Base-by-base conservation (phyloP, 2,113 vertebrate species). In the Thunnus thynnus region DNA sequence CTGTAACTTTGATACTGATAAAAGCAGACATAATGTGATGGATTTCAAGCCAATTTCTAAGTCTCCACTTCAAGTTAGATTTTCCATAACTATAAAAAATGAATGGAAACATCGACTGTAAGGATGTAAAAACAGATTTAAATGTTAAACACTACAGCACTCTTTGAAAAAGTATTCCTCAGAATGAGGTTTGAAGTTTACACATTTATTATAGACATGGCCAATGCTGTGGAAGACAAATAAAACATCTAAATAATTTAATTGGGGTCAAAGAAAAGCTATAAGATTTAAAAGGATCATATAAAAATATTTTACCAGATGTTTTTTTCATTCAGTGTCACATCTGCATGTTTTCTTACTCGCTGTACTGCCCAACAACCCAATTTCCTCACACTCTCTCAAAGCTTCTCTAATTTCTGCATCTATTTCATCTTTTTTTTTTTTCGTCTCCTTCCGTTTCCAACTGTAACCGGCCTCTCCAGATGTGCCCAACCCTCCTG, bases 401-500 rank as follows among this genome's bases (percentile, higher is more conserved):
- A 48, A 36, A 36, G 32, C 36, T 77, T 13, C 68, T 55, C 48
- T 62, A 16, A 52, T 73, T 66, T 65, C 25, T 32, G 30, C 63
- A 5, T 73, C 27, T 8, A 9, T 52, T 80, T 73, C 76, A 79
- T 85, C 51, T 57, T 18, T 22, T 22, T 22, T 22, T 22, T 22
- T 22, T 22, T 4, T 48, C 56, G 20, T n/a, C 27, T 51, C 36
- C 36, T 6, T 41, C 36, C 36, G 9, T 41, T 41, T 57, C 66
- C 41, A 30, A 62, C 73, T 75, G 58, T 76, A 78, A 84, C 82
- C 80, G 72, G 75, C 70, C 48, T 44, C 86, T 85, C 74, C 91
- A 98, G 97, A 98, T 89, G 95, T 97, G 48, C 97, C 97, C 0
- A 94, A 97, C 71, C 91, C 97, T 74, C 97, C 97, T 0, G 95